These are phyloP conservation scores for Drosophila maculinotata DNA, from an alignment of 2,888 invertebrate genomes.

Conservation along the genomic window DNA sequence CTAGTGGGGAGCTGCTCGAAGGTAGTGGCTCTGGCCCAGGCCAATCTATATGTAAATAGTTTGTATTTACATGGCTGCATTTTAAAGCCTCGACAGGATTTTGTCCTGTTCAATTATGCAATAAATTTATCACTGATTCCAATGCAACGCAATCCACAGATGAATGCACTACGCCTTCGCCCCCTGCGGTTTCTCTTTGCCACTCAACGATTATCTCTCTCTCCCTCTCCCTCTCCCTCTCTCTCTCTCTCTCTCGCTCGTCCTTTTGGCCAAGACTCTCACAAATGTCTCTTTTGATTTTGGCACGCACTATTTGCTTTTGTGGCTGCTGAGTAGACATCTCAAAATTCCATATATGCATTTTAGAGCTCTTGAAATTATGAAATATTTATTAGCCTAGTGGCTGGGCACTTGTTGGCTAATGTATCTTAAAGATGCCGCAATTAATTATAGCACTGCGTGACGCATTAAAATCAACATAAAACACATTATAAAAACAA, in stretches of 20 bases:
- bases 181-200: constrained; percentile 32
- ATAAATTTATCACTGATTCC: constrained; percentile 78
- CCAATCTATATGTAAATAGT: constrained; percentile 67
- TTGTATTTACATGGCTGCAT: constrained; percentile 65
- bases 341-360: constrained; percentile 38
- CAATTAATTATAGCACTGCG: constrained; percentile 55
- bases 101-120: constrained; percentile 79
- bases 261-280: constrained; percentile 1
- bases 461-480: constrained; percentile 74
- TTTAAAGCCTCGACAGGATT: constrained; percentile 70
- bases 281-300: constrained; percentile 56
- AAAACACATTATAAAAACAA: constrained; percentile 40
- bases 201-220: too few species aligned
- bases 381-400: constrained; percentile 67
- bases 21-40: constrained; percentile 19
- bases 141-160: constrained; percentile 59
- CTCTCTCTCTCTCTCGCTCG: too few species aligned
- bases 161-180: constrained; percentile 42
- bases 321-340: constrained; percentile 48
- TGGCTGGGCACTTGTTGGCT: constrained; percentile 48
- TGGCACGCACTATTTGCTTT: constrained; percentile 54
- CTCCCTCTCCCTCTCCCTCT: background rate
- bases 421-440: constrained; percentile 49
- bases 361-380: constrained; percentile 34
- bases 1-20: constrained; percentile 25